Percentiles rank a stretch among this genome's conserved stretches.
phyloP scores from a whole-genome alignment of 2,113 vertebrate genomes.

The Ctenomys sociabilis region DNA sequence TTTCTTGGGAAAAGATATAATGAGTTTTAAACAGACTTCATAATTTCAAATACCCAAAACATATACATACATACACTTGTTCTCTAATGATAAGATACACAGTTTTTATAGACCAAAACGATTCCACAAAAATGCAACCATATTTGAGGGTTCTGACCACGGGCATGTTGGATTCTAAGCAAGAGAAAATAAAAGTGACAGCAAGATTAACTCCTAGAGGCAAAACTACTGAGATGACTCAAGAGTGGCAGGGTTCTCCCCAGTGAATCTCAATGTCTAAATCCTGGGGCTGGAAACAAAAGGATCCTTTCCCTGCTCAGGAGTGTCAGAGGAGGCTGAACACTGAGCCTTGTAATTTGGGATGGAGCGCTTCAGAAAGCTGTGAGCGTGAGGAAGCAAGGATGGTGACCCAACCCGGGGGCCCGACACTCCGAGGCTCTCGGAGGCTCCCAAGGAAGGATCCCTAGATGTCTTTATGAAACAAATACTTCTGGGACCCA shows the following conservation, averaged over 20 bases:
- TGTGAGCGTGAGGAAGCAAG: neutral
- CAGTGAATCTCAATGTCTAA: too few species aligned
- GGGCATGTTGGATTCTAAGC: neutral
- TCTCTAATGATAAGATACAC: neutral
- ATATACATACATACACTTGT: neutral
- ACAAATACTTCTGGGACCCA: neutral
- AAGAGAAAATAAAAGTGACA: neutral
- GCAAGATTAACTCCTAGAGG: too few species aligned
- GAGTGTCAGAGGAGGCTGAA: neutral
- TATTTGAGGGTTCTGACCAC: neutral
- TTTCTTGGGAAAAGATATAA: neutral
- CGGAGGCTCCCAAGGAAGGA: neutral
- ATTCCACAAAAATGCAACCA: neutral
- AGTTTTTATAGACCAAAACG: neutral
- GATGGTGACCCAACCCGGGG: neutral
- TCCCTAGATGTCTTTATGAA: neutral
- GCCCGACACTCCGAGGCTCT: neutral
- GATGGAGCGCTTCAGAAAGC: neutral
- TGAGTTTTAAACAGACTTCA: neutral
- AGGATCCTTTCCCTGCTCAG: accelerated
- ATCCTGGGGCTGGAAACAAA: neutral
- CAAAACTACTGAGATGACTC: too few species aligned
- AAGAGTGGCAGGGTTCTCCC: too few species aligned
- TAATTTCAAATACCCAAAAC: neutral
- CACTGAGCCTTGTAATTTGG: too few species aligned